Percentiles rank a stretch among this genome's conserved stretches.
Conservation (phyloP, 2,888 invertebrate species). For the Ophion slaviceki region DNA sequence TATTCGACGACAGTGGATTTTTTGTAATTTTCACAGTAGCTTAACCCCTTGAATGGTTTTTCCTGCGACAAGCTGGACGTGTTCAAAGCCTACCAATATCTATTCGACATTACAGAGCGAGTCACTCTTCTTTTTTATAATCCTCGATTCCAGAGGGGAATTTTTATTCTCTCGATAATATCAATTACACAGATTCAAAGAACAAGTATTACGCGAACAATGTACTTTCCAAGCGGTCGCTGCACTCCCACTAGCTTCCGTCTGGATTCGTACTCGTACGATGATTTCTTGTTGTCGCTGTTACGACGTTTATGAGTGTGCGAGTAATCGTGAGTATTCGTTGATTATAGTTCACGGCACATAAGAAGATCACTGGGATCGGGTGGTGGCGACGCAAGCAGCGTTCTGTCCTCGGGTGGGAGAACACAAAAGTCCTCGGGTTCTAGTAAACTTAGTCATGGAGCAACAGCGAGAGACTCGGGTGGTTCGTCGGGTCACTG, state of each 20-base stretch:
- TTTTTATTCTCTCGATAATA: too few relatives aligned
- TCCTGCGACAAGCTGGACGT: too few relatives aligned
- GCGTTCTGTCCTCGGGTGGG: slow-evolving; percentile 82
- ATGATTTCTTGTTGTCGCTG: background rate
- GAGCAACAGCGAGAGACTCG: slow-evolving; percentile 87
- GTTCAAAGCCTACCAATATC: too few relatives aligned
- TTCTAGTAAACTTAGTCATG: slow-evolving; percentile 82
- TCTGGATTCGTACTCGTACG: background rate
- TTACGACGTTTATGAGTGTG: background rate
- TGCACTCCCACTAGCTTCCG: background rate
- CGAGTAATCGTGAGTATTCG: background rate
- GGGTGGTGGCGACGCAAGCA: slow-evolving; percentile 80
- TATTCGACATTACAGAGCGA: too few relatives aligned
- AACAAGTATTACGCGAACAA: too few relatives aligned
- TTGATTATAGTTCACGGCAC: slow-evolving; percentile 76
- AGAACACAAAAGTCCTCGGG: slow-evolving; percentile 85
- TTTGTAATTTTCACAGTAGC: too few relatives aligned
- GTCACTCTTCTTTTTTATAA: too few relatives aligned
- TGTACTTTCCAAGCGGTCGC: too few relatives aligned
- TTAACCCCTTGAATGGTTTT: too few relatives aligned
- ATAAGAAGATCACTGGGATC: slow-evolving; percentile 81
- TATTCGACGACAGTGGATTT: too few relatives aligned
- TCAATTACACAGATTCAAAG: too few relatives aligned
- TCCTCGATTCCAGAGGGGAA: too few relatives aligned
- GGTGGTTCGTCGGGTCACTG: slow-evolving; percentile 94